Evolutionary conservation across 2,888 invertebrate genomes (phyloP).

Genomic region (Coremacera marginata): DNA sequence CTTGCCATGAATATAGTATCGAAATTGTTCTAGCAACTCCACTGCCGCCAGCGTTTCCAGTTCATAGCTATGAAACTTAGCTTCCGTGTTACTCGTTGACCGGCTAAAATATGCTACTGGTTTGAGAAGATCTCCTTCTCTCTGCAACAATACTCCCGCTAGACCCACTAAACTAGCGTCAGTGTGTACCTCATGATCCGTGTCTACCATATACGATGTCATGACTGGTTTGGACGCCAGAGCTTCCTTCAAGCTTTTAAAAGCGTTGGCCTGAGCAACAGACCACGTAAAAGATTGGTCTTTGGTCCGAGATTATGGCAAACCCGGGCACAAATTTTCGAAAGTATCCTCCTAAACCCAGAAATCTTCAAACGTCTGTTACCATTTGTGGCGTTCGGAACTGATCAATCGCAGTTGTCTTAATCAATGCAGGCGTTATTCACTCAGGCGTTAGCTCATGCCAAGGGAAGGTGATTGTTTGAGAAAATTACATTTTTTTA

Average conservation of each 20-base stretch:
- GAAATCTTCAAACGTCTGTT: constrained; percentile 26
- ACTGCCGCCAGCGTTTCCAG: constrained; percentile 52
- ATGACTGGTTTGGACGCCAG: not conserved
- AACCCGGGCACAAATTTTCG: not conserved
- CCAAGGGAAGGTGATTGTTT: constrained; percentile 22
- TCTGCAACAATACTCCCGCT: not conserved
- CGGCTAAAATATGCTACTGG: constrained; percentile 36
- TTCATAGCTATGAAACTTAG: constrained; percentile 59
- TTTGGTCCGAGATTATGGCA: not conserved
- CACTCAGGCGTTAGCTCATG: constrained; percentile 29
- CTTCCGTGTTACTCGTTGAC: constrained; percentile 32
- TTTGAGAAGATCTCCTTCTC: not conserved
- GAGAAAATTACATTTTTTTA: not conserved
- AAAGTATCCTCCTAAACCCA: constrained; percentile 11
- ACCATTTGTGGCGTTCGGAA: constrained; percentile 23
- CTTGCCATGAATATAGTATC: constrained; percentile 47
- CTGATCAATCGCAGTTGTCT: constrained; percentile 9
- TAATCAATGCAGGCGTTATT: constrained; percentile 24
- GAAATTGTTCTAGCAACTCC: constrained; percentile 42
- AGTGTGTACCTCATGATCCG: not conserved
- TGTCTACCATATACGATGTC: not conserved
- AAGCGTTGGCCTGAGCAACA: not conserved
- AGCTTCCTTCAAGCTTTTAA: constrained; percentile 21
- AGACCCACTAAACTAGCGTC: not conserved
- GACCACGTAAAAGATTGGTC: constrained; percentile 1